Evolutionary conservation across 2,797 vertebrate genomes (phyloP).

Genomic region (Parauchenoglanis ngamensis): DNA sequence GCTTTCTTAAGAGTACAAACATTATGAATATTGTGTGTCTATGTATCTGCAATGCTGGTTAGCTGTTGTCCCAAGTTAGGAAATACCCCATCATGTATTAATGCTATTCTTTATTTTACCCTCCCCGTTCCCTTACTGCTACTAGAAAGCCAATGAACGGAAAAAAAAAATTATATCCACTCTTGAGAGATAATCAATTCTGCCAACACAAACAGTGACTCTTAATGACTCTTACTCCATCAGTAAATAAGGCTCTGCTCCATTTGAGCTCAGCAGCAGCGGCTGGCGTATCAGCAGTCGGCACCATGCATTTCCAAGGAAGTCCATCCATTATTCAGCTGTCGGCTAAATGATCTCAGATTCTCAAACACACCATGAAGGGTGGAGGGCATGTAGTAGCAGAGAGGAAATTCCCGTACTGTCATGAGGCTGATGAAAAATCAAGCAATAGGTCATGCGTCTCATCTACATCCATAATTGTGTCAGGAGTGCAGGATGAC

Average conservation of each 20-base stretch:
- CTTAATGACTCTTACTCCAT: conserved; percentile 25
- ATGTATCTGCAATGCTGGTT: not conserved
- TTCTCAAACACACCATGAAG: conserved; percentile 40
- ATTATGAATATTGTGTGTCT: not conserved
- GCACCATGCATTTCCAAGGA: conserved; percentile 47
- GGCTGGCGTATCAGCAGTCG: conserved; percentile 42
- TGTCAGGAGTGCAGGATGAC: conserved; percentile 44
- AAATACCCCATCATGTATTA: not conserved
- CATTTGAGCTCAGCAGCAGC: conserved; percentile 46
- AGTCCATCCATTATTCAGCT: conserved; percentile 60
- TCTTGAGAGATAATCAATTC: conserved; percentile 8
- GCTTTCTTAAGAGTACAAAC: not conserved
- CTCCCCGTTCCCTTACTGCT: not conserved
- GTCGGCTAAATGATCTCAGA: conserved; percentile 50
- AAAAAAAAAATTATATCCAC: not conserved
- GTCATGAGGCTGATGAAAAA: conserved; percentile 46
- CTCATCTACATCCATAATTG: conserved; percentile 52
- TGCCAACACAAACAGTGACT: conserved; percentile 34
- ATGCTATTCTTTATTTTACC: not conserved
- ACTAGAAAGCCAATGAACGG: conserved; percentile 8
- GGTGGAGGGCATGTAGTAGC: conserved; percentile 49
- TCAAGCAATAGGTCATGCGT: conserved; percentile 46
- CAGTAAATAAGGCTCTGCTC: conserved; percentile 39
- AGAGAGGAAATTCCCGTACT: conserved; percentile 50
- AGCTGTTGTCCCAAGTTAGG: conserved; percentile 8